Evolutionary conservation across 2,113 vertebrate species (phyloP).

Genomic region (Bufo gargarizans): DNA sequence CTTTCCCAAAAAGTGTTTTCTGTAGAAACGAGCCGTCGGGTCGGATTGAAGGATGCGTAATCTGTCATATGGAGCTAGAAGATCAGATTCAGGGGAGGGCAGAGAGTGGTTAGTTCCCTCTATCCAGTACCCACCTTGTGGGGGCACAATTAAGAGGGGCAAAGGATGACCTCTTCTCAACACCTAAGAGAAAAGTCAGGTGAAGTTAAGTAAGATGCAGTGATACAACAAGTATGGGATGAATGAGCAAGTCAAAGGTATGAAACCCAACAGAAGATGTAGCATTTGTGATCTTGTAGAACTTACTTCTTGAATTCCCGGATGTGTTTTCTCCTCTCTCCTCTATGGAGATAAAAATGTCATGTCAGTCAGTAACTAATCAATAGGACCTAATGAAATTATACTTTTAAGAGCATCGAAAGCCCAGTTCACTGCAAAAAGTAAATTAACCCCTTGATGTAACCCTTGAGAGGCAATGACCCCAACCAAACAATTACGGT

Average conservation of each 20-base stretch:
- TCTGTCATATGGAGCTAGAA: conserved; percentile 66
- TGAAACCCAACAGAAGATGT: background rate
- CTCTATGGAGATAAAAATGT: conserved; percentile 65
- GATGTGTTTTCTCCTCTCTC: conserved; percentile 70
- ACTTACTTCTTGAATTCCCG: conserved; percentile 72
- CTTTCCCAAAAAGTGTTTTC: conserved; percentile 80
- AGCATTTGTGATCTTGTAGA: background rate
- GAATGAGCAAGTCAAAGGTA: background rate
- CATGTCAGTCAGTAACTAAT: background rate
- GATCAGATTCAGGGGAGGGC: conserved; percentile 71
- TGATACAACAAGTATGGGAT: background rate
- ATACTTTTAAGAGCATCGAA: no score
- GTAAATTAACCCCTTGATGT: background rate
- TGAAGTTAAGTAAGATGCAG: background rate
- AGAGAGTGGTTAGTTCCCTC: conserved; percentile 75
- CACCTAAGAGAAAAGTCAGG: conserved; percentile 65
- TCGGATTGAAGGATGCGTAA: conserved; percentile 86
- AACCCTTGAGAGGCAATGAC: background rate
- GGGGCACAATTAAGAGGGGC: conserved; percentile 82
- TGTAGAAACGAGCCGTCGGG: conserved; percentile 81
- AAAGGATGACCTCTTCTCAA: conserved; percentile 77
- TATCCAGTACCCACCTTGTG: conserved; percentile 87
- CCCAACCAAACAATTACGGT: background rate
- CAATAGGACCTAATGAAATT: no score
- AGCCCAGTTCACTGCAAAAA: background rate